Conservation (phyloP, 2,797 vertebrate species). For the Hyperoplus immaculatus region DNA sequence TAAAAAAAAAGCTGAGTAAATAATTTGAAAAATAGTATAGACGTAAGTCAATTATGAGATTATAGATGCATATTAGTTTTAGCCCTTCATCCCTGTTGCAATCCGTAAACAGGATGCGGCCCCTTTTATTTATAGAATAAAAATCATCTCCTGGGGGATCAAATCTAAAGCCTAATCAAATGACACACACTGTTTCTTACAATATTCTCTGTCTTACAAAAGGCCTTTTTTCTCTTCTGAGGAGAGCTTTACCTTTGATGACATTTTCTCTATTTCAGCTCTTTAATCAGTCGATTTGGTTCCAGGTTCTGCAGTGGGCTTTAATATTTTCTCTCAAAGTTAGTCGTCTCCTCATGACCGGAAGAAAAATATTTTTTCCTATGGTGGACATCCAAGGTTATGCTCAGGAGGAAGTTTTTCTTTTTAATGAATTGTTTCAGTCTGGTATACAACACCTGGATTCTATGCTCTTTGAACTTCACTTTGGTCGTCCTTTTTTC, state of each 20-base stretch:
- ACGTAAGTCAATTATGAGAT: background rate
- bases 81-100: background rate
- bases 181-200: background rate
- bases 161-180: conserved; percentile 19
- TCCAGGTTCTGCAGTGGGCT: background rate
- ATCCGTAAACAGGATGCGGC: conserved; percentile 8
- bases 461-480: conserved; percentile 2
- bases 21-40: background rate
- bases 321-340: background rate
- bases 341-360: background rate
- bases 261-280: conserved; percentile 7
- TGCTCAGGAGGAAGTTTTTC: background rate
- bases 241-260: background rate
- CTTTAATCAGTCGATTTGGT: conserved; percentile 22
- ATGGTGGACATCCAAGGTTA: background rate
- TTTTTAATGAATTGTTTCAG: conserved; percentile 45
- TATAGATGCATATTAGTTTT: conserved; percentile 9
- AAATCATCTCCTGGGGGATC: background rate
- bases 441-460: conserved; percentile 6
- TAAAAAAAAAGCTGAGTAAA: no score
- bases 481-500: conserved; percentile 4
- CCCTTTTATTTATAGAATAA: conserved; percentile 17
- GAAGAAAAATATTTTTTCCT: background rate
- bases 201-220: conserved; percentile 2
- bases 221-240: background rate